Base-by-base conservation (phyloP, 2,113 vertebrate genomes). In the Sialia sialis region DNA sequence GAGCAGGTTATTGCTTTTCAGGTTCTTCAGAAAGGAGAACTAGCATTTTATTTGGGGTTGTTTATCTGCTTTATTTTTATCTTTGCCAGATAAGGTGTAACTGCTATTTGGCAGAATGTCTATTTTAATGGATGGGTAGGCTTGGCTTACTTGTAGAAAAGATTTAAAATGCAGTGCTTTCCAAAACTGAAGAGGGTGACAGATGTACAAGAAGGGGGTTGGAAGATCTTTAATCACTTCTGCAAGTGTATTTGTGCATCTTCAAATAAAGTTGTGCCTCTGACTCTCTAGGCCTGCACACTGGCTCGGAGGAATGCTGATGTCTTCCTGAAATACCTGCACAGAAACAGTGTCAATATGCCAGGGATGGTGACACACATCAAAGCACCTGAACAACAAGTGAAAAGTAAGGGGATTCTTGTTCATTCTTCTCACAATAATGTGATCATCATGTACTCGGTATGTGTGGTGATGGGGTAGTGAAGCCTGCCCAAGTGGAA, bases 321-420 rank as follows among this genome's bases (percentile, higher is more conserved):
- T 20, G 99, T 99, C 91, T 99, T 99, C 97, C 98, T 99, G 78
- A 99, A 99, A 90, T 99, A 99, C 97, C 98, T 99, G 97, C 99
- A 99, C 98, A 98, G 99, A 92, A 99, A 99, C 94, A 99, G 99
- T 1, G 99, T 99, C 75, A 99, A 99, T 97, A 99, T 99, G 99
- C 99, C 99, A 0, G 99, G 99, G 36, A 99, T 99, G 99, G 98
- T 99, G 96, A 99, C 99, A 9, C 99, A 99, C 48, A 98, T 99
- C 96, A 99, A 99, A 96, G 99, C 99, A 20, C 99, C 99, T 2
- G 99, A 99, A 46, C 99, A 99, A 56, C 99, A 99, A 98, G 99
- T 99, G 51, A 99, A 99, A 98, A 99, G 99, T 99, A 97, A 98
- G 99, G 97, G 4, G 2, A 21, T 60, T 22, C 56, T 95, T 82